phyloP scores from a whole-genome alignment of 2,888 invertebrate genomes.

The Incurvaria masculella region DNA sequence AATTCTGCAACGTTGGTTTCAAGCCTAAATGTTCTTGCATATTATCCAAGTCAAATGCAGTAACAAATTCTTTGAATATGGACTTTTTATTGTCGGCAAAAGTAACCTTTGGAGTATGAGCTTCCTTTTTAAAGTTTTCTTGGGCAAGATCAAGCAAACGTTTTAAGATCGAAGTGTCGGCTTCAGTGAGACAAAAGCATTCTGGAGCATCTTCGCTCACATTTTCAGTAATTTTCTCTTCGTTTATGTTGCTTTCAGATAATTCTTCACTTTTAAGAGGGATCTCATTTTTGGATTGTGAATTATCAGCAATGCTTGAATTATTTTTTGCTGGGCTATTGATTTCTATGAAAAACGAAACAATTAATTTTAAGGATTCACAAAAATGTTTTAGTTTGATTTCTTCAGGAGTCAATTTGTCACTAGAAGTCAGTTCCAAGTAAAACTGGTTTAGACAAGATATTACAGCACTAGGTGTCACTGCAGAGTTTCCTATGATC shows the following conservation, averaged over 20 bases:
- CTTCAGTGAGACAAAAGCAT: constrained; percentile 42
- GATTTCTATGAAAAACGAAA: background rate
- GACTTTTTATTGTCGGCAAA: constrained; percentile 52
- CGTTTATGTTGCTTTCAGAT: too few relatives aligned
- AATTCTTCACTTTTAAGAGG: background rate
- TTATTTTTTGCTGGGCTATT: background rate
- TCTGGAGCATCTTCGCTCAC: constrained; percentile 4
- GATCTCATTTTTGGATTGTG: constrained; percentile 2
- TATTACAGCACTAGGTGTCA: constrained; percentile 59
- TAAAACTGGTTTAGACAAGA: constrained; percentile 45
- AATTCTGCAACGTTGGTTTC: constrained; percentile 29
- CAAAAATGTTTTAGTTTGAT: constrained; percentile 23
- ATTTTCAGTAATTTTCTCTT: constrained; percentile 6
- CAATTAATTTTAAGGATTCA: constrained; percentile 22
- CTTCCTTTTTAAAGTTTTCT: constrained; percentile 39
- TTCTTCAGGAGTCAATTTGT: constrained; percentile 14
- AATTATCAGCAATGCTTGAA: background rate
- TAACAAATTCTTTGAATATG: constrained; percentile 53
- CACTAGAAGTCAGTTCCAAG: constrained; percentile 15
- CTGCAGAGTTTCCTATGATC: constrained; percentile 61
- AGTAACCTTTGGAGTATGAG: constrained; percentile 49
- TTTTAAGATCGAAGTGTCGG: constrained; percentile 62
- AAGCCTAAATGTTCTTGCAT: constrained; percentile 26
- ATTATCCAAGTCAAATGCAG: constrained; percentile 49
- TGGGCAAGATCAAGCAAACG: constrained; percentile 59